A percentile compares a stretch with the other conserved stretches of the same genome.
Evolutionary conservation across 37 sponge, comb jelly and placozoan genomes (phyloP).

Genomic region (Agelas oroides): DNA sequence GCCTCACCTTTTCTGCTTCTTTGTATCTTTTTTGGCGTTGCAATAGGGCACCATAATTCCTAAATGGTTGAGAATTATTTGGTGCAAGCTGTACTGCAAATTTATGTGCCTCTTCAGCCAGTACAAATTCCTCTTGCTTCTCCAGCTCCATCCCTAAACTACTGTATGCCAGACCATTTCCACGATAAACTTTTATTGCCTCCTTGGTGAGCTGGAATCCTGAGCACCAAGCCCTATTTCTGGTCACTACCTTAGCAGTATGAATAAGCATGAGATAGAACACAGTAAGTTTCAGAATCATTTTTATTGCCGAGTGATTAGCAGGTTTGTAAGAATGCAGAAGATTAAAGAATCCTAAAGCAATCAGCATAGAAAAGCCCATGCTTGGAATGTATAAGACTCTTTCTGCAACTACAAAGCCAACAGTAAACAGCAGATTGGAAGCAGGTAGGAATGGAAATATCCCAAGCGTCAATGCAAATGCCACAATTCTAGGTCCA

Average conservation of each 20-base stretch:
- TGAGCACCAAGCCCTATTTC: conserved; percentile 81
- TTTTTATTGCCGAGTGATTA: not conserved
- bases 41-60: conserved; percentile 80
- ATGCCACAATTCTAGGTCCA: not conserved
- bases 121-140: not conserved
- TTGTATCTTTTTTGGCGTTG: conserved; percentile 48
- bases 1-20: conserved; percentile 73
- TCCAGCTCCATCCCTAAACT: conserved; percentile 86
- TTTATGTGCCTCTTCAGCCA: conserved; percentile 72
- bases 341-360: conserved; percentile 16
- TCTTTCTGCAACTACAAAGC: conserved; percentile 95
- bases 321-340: not conserved
- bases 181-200: conserved; percentile 67
- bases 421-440: conserved; percentile 91
- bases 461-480: conserved; percentile 70
- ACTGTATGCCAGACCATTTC: conserved; percentile 82
- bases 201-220: conserved; percentile 65
- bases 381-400: conserved; percentile 89
- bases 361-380: conserved; percentile 49
- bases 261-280: conserved; percentile 46
- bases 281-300: not conserved
- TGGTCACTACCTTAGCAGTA: conserved; percentile 57
- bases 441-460: conserved; percentile 92
- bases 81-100: conserved; percentile 71
- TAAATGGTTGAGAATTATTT: conserved; percentile 75